A percentile compares a stretch with the other conserved stretches of the same genome.
These are phyloP conservation scores for Neodiprion fabricii DNA, from an alignment of 1,140 invertebrate species.

Conservation along the genomic window DNA sequence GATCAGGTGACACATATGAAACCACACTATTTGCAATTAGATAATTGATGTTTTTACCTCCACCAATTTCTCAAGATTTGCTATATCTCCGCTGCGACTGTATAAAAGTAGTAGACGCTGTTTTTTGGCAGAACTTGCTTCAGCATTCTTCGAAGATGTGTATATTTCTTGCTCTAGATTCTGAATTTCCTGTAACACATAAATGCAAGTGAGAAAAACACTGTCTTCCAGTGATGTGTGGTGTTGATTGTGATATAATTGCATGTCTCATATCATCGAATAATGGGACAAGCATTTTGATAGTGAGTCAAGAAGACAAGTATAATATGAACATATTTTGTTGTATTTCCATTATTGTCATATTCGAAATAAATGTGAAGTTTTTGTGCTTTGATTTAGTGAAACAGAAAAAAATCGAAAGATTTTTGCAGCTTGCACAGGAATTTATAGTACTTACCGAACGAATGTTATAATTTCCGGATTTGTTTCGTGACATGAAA, in stretches of 20 bases:
- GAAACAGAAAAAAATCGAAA: constrained; percentile 42
- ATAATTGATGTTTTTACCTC: constrained; percentile 27
- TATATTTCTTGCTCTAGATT: constrained; percentile 65
- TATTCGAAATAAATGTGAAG: too few relatives aligned
- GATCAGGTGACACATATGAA: too few relatives aligned
- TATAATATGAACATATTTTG: too few relatives aligned
- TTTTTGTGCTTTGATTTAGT: too few relatives aligned
- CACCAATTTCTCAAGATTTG: constrained; percentile 63
- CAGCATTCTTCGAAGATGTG: constrained; percentile 61
- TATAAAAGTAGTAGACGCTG: constrained; percentile 68
- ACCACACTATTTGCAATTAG: too few relatives aligned
- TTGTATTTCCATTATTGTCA: too few relatives aligned
- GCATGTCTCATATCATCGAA: too few relatives aligned
- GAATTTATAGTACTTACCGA: neutral
- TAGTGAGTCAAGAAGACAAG: too few relatives aligned
- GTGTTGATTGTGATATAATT: too few relatives aligned
- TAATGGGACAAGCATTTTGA: too few relatives aligned
- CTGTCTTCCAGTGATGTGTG: too few relatives aligned
- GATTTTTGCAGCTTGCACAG: constrained; percentile 27
- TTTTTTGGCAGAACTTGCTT: constrained; percentile 63
- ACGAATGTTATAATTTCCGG: constrained; percentile 21
- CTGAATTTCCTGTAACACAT: constrained; percentile 39
- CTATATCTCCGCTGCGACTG: constrained; percentile 68
- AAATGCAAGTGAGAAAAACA: too few relatives aligned
- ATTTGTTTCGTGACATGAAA: constrained; percentile 17